Percentiles rank a stretch among this genome's conserved stretches.
Conservation (phyloP, 2,888 invertebrate genomes). For the Embidobia sp. region DNA sequence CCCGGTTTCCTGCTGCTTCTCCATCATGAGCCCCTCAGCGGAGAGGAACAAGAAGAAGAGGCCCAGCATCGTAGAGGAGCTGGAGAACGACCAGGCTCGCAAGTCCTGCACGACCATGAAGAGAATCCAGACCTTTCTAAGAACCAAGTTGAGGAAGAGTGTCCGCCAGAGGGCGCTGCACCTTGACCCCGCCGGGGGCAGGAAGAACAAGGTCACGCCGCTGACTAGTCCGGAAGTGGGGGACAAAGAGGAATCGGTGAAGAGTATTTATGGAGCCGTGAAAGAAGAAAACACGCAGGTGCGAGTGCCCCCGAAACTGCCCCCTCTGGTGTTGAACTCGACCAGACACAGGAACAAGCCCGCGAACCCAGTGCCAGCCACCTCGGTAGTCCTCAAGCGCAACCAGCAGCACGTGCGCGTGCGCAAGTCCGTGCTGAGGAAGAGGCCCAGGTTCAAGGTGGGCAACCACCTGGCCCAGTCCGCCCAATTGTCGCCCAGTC, state of each 20-base stretch:
- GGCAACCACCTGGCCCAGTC: slow-evolving; percentile 78
- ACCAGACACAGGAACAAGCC: slow-evolving; percentile 57
- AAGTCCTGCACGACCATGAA: slow-evolving; percentile 75
- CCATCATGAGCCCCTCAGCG: slow-evolving; percentile 71
- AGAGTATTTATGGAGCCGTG: slow-evolving; percentile 42
- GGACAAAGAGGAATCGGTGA: slow-evolving; percentile 44
- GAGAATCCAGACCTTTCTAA: slow-evolving; percentile 76
- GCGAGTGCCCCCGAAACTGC: slow-evolving; percentile 68
- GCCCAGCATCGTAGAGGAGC: slow-evolving; percentile 28
- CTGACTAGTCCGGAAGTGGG: slow-evolving; percentile 56
- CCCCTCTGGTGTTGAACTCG: slow-evolving; percentile 70
- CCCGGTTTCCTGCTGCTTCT: slow-evolving; percentile 79
- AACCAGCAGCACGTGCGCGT: slow-evolving; percentile 76
- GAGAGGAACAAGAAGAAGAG: slow-evolving; percentile 51
- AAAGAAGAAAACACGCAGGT: slow-evolving; percentile 29
- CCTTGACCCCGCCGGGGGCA: slow-evolving; percentile 62
- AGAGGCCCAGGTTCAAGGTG: slow-evolving; percentile 76
- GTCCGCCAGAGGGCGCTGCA: slow-evolving; percentile 69
- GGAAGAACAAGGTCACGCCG: slow-evolving; percentile 73
- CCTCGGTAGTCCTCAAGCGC: slow-evolving; percentile 70
- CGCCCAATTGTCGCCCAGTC: slow-evolving; percentile 85
- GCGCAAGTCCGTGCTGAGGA: slow-evolving; percentile 73
- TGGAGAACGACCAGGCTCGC: slow-evolving; percentile 34
- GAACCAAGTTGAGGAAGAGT: slow-evolving; percentile 73
- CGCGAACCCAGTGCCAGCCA: slow-evolving; percentile 51